These are phyloP conservation scores for Leucoraja erinaceus DNA, from an alignment of 2,113 vertebrate genomes.

Conservation along the genomic window DNA sequence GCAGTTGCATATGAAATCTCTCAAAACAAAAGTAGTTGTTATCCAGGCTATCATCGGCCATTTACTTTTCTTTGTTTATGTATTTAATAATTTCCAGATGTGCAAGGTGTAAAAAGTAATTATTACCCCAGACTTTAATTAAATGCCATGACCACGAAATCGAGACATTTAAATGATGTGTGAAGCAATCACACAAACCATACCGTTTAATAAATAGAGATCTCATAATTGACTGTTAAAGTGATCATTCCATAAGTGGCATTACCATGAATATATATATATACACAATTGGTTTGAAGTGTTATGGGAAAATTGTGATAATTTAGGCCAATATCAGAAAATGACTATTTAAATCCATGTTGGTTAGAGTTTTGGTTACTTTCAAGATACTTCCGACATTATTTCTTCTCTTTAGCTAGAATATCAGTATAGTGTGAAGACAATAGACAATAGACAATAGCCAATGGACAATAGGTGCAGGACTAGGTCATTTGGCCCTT, in stretches of 20 bases:
- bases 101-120: not conserved
- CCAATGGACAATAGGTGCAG: too few relatives aligned
- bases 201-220: not conserved
- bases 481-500: too few relatives aligned
- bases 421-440: too few relatives aligned
- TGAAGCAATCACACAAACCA: not conserved
- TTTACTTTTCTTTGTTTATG: not conserved
- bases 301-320: not conserved
- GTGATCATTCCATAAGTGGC: not conserved
- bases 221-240: not conserved
- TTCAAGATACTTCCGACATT: not conserved
- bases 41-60: not conserved
- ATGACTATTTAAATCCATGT: not conserved
- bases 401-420: not conserved
- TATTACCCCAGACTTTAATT: not conserved
- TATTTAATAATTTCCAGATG: constrained; percentile 21
- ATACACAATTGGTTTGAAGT: not conserved
- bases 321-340: not conserved
- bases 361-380: not conserved
- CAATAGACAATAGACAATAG: too few relatives aligned
- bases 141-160: not conserved
- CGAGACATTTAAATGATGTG: constrained; percentile 8
- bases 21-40: not conserved
- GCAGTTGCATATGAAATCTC: not conserved
- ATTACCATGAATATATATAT: constrained; percentile 2